A percentile compares a stretch with the other conserved stretches of the same genome.
These are phyloP conservation scores for Collichthys lucidus DNA, from an alignment of 2,113 vertebrate genomes.

Conservation along the genomic window DNA sequence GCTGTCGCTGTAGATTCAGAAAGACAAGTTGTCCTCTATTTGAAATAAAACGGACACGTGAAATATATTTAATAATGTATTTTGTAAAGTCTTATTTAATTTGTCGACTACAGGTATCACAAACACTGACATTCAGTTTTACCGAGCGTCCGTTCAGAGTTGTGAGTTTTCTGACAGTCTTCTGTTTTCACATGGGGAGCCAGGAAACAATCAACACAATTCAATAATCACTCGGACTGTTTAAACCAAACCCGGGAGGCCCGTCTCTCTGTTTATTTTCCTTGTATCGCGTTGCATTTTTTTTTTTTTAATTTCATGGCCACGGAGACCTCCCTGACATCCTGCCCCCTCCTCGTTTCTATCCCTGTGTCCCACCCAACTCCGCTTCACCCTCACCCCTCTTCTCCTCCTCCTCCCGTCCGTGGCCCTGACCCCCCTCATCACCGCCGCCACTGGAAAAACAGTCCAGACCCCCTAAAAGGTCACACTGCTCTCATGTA, in stretches of 20 bases:
- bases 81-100: background rate
- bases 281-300: slow-evolving; percentile 74
- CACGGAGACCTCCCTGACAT: slow-evolving; percentile 75
- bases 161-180: slow-evolving; percentile 10
- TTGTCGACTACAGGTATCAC: too few relatives aligned
- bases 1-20: too few relatives aligned
- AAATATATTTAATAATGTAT: background rate
- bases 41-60: too few relatives aligned
- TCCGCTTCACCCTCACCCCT: slow-evolving; percentile 6
- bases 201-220: slow-evolving; percentile 76
- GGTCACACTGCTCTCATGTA: slow-evolving; percentile 34
- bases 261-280: slow-evolving; percentile 71
- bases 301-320: slow-evolving; percentile 79
- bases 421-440: slow-evolving; percentile 3
- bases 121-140: background rate
- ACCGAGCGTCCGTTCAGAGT: background rate
- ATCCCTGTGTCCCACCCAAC: background rate
- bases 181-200: slow-evolving; percentile 41
- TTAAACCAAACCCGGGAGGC: slow-evolving; percentile 64
- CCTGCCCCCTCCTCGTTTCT: slow-evolving; percentile 31
- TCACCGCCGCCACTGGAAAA: slow-evolving; percentile 18
- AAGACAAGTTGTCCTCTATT: too few relatives aligned
- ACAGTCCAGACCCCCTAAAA: slow-evolving; percentile 33
- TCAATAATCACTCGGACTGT: slow-evolving; percentile 71
- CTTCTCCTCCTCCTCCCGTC: background rate